A percentile compares a stretch with the other conserved stretches of the same genome.
Conservation (phyloP, 2,113 vertebrate species). For the Progne subis region DNA sequence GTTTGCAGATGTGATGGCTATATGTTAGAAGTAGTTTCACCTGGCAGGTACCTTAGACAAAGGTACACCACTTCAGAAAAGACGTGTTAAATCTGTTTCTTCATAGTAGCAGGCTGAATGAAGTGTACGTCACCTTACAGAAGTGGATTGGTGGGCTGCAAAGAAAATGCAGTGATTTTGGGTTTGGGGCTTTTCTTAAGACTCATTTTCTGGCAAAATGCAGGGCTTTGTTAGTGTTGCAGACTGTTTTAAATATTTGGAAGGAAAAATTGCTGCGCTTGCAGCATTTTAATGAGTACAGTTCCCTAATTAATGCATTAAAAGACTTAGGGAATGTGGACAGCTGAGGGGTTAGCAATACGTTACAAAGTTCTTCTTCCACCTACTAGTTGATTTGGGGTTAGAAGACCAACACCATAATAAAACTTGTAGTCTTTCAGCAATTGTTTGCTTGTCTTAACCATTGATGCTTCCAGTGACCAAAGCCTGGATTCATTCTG, state of each 20-base stretch:
- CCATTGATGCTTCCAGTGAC: neutral
- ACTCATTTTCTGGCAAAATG: neutral
- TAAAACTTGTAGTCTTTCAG: neutral
- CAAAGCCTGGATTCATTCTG: neutral
- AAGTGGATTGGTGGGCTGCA: neutral
- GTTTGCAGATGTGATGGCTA: neutral
- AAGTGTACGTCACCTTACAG: neutral
- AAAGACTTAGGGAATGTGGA: neutral
- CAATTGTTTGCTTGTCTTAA: neutral
- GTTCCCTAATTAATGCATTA: conserved; percentile 24
- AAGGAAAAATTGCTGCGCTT: neutral
- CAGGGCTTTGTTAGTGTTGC: neutral
- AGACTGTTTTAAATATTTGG: neutral
- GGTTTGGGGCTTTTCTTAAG: neutral
- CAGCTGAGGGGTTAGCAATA: neutral
- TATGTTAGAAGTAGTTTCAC: neutral
- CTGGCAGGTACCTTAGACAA: neutral
- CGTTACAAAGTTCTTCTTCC: neutral
- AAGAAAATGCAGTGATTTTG: neutral
- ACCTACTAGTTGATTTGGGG: neutral
- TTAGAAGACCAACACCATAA: neutral
- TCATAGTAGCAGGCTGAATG: neutral
- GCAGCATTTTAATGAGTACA: conserved; percentile 18
- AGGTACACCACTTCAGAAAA: neutral
- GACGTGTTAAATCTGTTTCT: neutral